phyloP scores from a whole-genome alignment of 2,797 vertebrate genomes.

The Taeniopygia guttata region DNA sequence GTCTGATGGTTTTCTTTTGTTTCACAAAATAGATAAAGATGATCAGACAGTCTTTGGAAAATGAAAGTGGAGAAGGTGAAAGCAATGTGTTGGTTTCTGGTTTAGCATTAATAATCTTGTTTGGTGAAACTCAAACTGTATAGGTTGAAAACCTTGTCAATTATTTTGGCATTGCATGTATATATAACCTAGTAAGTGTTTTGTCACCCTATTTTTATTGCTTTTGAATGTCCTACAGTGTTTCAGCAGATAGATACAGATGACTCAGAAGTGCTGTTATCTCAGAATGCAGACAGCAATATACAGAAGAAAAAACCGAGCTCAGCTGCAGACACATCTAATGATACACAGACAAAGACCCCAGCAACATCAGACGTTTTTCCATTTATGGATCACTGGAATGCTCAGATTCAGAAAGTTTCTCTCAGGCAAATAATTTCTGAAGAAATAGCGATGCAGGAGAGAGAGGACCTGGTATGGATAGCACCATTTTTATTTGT shows the following conservation, averaged over 20 bases:
- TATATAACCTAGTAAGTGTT: slow-evolving; percentile 1
- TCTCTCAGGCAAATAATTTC: slow-evolving; percentile 94
- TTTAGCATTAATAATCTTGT: neutral
- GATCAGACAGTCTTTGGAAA: neutral
- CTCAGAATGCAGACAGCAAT: slow-evolving; percentile 63
- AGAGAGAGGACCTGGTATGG: slow-evolving; percentile 86
- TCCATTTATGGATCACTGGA: slow-evolving; percentile 92
- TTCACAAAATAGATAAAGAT: neutral
- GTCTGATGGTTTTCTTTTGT: neutral
- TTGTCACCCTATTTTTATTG: slow-evolving; percentile 27
- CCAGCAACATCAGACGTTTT: slow-evolving; percentile 57
- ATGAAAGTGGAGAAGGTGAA: neutral
- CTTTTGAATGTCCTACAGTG: slow-evolving; percentile 63
- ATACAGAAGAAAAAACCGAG: slow-evolving; percentile 36
- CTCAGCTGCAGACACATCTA: neutral
- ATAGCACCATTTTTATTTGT: neutral
- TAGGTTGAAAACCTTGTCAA: neutral
- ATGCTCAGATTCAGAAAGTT: slow-evolving; percentile 79
- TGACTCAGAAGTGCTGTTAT: slow-evolving; percentile 58
- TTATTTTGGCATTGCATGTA: neutral
- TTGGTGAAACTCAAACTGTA: neutral
- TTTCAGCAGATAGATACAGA: slow-evolving; percentile 57
- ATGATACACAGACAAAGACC: neutral
- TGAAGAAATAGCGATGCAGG: slow-evolving; percentile 90
- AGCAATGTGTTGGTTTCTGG: neutral